These are phyloP conservation scores for Polydrusus pterygomalis DNA, from an alignment of 2,888 invertebrate species.

Conservation along the genomic window DNA sequence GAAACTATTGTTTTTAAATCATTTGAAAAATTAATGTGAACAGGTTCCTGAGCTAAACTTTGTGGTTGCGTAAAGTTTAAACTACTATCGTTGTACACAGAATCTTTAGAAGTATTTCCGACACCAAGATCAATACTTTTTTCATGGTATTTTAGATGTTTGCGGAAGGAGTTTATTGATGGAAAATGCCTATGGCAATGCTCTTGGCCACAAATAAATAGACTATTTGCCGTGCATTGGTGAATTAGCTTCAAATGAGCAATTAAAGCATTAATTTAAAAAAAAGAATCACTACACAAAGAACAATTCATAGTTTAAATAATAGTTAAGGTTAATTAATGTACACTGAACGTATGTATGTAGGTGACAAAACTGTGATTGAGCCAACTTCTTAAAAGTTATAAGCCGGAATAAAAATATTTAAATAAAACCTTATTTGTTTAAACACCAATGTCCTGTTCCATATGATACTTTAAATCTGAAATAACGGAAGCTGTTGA, in stretches of 20 bases:
- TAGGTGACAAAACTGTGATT: too few relatives aligned
- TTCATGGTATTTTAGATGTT: conserved; percentile 10
- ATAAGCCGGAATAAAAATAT: too few relatives aligned
- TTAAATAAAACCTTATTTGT: too few relatives aligned
- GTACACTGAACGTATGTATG: not conserved
- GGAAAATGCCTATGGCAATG: not conserved
- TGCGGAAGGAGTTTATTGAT: conserved; percentile 4
- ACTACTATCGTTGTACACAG: not conserved
- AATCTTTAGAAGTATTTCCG: not conserved
- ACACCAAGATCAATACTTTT: not conserved
- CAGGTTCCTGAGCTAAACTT: not conserved
- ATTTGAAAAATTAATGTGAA: not conserved
- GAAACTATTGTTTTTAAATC: not conserved
- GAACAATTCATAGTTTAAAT: not conserved
- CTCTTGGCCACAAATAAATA: conserved; percentile 4
- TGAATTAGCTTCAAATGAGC: not conserved
- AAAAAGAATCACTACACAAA: not conserved
- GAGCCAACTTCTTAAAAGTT: too few relatives aligned
- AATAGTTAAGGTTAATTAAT: not conserved
- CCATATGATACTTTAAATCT: too few relatives aligned
- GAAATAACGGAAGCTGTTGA: conserved; percentile 7
- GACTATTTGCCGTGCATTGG: not conserved
- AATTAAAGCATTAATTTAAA: conserved; percentile 4
- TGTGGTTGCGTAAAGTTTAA: not conserved
- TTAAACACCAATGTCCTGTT: too few relatives aligned